phyloP scores from a whole-genome alignment of 2,797 vertebrate genomes.

The Menidia menidia region DNA sequence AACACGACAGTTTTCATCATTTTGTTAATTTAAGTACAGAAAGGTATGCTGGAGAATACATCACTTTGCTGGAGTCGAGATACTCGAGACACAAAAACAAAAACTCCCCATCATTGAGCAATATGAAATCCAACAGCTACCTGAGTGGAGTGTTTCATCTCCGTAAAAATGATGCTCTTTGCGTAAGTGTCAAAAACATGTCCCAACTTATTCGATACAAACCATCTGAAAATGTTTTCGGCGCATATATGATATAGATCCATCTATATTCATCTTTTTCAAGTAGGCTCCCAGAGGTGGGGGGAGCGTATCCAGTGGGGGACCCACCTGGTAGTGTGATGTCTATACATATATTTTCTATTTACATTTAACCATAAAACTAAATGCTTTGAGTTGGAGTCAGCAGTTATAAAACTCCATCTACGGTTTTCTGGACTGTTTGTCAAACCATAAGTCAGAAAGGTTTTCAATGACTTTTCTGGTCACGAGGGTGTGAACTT shows the following conservation, averaged over 20 bases:
- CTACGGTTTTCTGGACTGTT: not conserved
- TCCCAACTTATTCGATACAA: constrained; percentile 20
- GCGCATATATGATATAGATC: constrained; percentile 78
- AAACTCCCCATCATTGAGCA: fast-evolving
- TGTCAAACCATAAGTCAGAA: constrained; percentile 1
- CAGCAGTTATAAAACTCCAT: not conserved
- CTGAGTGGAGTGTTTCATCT: constrained; percentile 80
- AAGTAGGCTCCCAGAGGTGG: not conserved
- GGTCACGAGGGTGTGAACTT: not conserved
- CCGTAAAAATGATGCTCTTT: constrained; percentile 61
- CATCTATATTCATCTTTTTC: no score
- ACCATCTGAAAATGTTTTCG: constrained; percentile 74
- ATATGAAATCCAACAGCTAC: constrained; percentile 65
- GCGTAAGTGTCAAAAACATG: constrained; percentile 68
- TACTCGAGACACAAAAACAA: constrained; percentile 1
- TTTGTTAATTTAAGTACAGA: constrained; percentile 34
- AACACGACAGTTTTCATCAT: constrained; percentile 27
- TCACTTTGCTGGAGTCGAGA: constrained; percentile 67
- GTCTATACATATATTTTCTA: no score
- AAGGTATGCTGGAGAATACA: not conserved
- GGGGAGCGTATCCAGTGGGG: no score
- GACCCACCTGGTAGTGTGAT: no score
- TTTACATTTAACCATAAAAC: not conserved
- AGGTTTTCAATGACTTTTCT: not conserved
- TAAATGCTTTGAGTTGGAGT: not conserved